Evolutionary conservation across 1,140 invertebrate species (phyloP), one percentile per base, ranked within the genome.

Genomic region (Macrocentrus cingulum): DNA sequence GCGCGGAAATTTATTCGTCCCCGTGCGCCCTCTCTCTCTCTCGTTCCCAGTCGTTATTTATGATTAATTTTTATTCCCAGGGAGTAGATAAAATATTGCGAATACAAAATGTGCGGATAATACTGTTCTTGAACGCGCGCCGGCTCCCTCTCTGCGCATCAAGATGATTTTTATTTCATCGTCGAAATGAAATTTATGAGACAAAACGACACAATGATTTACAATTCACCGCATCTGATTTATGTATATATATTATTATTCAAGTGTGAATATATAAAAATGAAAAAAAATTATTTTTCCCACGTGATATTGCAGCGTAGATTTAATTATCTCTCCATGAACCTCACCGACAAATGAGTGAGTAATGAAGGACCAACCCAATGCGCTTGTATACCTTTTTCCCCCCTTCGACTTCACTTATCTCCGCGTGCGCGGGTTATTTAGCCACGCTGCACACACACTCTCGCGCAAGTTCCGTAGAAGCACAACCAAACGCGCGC

Each of bases 271-370:
- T n/a, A n/a, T n/a, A n/a, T n/a, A n/a, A n/a, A n/a, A n/a, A n/a
- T n/a, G n/a, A n/a, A n/a, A n/a, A n/a, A n/a, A n/a, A n/a, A n/a
- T 44, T 15, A 16, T 44, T 18, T 61, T 66, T 72, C 67, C 59
- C 64, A 66, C 64, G 44, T 23, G 2, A 2, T 5, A 20, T 11
- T 16, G 41, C 20, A 46, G 59, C 62, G 68, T 63, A 50, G 63
- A 68, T 72, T 68, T 66, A 74, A 74, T 72, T 70, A 71, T 66
- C 66, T 70, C 69, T 69, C 67, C 67, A 72, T 66, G 63, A 55
- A 67, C 64, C 50, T 36, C 37, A 20, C 55, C 34, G 62, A 62
- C 56, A 65, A 67, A 71, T 66, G 68, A 66, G 63, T 53, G 54
- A 65, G 54, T 72, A 66, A 67, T 66, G 59, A 48, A 50, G 49